A percentile compares a stretch with the other conserved stretches of the same genome.
Conservation (phyloP, 2,113 vertebrate species). For the Cynoglossus semilaevis region DNA sequence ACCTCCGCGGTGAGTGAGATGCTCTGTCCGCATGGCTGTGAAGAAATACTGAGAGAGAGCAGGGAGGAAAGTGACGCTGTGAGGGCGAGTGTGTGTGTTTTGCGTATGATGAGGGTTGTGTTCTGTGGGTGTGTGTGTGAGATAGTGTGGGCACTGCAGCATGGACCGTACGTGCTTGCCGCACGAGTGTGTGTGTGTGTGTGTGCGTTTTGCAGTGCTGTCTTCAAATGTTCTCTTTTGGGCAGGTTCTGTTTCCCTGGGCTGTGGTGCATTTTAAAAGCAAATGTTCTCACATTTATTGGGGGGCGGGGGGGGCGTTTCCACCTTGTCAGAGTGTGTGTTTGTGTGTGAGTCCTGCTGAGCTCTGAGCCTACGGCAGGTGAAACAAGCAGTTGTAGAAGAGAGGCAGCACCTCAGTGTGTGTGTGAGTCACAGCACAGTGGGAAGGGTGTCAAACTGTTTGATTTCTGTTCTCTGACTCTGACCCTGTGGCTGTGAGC, state of each 20-base stretch:
- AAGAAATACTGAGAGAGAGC: conserved; percentile 9
- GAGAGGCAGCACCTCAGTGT: conserved; percentile 34
- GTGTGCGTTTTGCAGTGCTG: conserved; percentile 32
- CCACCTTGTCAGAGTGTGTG: conserved; percentile 26
- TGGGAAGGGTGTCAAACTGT: conserved; percentile 44
- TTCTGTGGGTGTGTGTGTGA: conserved; percentile 10
- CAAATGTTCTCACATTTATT: conserved; percentile 18
- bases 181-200: conserved; percentile 1
- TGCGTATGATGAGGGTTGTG: conserved; percentile 6
- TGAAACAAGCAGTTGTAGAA: conserved; percentile 32
- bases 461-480: conserved; percentile 46
- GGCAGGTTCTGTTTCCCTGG: neutral
- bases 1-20: conserved; percentile 80
- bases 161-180: conserved; percentile 26
- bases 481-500: conserved; percentile 24
- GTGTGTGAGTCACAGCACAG: conserved; percentile 44
- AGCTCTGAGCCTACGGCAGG: conserved; percentile 43
- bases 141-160: conserved; percentile 40
- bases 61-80: conserved; percentile 5
- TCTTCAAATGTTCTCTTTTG: conserved; percentile 21
- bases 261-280: conserved; percentile 10
- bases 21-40: conserved; percentile 22
- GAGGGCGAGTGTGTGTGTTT: conserved; percentile 24
- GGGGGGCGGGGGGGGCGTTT: conserved; percentile 37
- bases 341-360: conserved; percentile 20